Conservation (phyloP, 2,797 vertebrate genomes). For the Coregonus sp. region DNA sequence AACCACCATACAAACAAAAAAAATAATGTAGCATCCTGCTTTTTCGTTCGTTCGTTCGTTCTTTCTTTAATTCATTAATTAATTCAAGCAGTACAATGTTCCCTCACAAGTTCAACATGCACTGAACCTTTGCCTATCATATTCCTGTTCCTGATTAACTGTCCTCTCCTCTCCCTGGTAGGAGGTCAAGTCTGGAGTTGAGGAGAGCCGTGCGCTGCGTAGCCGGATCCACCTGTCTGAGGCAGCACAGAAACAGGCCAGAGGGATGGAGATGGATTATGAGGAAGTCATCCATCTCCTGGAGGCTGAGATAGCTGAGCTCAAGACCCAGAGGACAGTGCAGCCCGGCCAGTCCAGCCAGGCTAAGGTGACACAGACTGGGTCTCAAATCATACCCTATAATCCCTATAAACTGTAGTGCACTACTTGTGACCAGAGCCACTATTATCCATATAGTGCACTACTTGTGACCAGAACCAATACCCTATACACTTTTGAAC, state of each 20-base stretch:
- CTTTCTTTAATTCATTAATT: accelerated
- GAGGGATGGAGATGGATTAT: constrained; percentile 93
- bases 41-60: too few relatives aligned
- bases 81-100: too few relatives aligned
- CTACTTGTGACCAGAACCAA: neutral
- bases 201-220: constrained; percentile 81
- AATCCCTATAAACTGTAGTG: neutral
- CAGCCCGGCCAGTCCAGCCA: constrained; percentile 56
- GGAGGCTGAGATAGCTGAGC: constrained; percentile 88
- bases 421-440: neutral
- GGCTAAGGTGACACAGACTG: constrained; percentile 75
- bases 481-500: too few relatives aligned
- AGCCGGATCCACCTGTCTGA: constrained; percentile 85
- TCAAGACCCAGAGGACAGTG: constrained; percentile 83
- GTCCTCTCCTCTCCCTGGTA: constrained; percentile 49
- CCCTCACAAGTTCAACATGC: too few relatives aligned
- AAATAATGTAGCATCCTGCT: too few relatives aligned
- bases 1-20: too few relatives aligned
- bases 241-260: constrained; percentile 85
- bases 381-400: neutral
- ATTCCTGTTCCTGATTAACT: neutral
- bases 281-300: constrained; percentile 92
- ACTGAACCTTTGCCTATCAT: too few relatives aligned
- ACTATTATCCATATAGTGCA: neutral
- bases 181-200: constrained; percentile 84